Conservation (phyloP, 1,140 invertebrate species). For the Scaptomyza montana region DNA sequence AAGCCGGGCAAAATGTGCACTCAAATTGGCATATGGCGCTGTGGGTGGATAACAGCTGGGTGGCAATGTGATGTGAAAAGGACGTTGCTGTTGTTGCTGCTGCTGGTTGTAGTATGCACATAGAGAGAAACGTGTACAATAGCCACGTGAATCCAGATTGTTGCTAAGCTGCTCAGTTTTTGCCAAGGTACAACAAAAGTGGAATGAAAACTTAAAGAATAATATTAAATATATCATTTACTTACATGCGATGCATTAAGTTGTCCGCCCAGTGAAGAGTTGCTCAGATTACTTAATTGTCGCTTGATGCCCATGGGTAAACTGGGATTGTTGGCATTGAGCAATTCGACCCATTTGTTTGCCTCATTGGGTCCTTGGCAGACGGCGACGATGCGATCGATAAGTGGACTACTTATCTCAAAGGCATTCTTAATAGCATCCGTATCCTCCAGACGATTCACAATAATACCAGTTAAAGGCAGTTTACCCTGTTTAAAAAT, state of each 20-base stretch:
- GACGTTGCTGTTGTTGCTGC: constrained; percentile 36
- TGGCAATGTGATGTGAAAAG: constrained; percentile 86
- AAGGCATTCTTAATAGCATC: constrained; percentile 94
- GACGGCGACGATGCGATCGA: constrained; percentile 93
- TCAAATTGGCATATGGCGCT: constrained; percentile 89
- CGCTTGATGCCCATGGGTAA: constrained; percentile 83
- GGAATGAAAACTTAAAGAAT: constrained; percentile 14
- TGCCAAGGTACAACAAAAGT: constrained; percentile 34
- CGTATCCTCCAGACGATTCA: constrained; percentile 90
- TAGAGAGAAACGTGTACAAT: constrained; percentile 84
- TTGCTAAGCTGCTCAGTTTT: constrained; percentile 63
- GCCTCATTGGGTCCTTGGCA: constrained; percentile 94
- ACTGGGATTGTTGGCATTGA: constrained; percentile 85
- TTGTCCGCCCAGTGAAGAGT: constrained; percentile 75
- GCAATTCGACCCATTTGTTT: constrained; percentile 93
- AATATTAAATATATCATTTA: constrained; percentile 46
- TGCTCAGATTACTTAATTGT: constrained; percentile 81
- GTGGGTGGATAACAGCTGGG: constrained; percentile 87
- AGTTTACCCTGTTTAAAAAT: constrained; percentile 90
- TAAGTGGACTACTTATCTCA: constrained; percentile 96
- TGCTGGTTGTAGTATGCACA: constrained; percentile 76
- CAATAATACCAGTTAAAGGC: constrained; percentile 92
- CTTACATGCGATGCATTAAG: constrained; percentile 85
- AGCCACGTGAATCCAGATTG: constrained; percentile 84
- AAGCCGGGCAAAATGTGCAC: constrained; percentile 89